phyloP scores from a whole-genome alignment of 2,888 invertebrate species.

The Lagria hirta region DNA sequence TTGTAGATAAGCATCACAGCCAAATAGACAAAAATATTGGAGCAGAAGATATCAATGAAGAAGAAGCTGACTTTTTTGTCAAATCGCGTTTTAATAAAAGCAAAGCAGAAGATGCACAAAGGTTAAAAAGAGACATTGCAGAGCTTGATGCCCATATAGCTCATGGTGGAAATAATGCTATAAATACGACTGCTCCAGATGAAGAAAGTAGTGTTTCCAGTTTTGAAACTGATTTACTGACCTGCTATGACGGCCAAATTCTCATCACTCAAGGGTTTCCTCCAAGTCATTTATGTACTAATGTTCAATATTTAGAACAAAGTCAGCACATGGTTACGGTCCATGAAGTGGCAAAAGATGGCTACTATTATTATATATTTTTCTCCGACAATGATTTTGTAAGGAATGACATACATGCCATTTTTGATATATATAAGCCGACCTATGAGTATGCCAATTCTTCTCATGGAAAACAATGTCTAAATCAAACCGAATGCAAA shows the following conservation, averaged over 20 bases:
- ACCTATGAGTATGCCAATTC: slow-evolving; percentile 76
- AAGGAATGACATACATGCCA: slow-evolving; percentile 77
- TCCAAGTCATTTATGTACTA: slow-evolving; percentile 67
- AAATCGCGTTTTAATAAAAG: slow-evolving; percentile 34
- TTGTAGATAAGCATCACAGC: slow-evolving; percentile 33
- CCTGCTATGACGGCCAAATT: slow-evolving; percentile 76
- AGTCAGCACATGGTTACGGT: slow-evolving; percentile 68
- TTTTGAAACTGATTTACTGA: slow-evolving; percentile 75
- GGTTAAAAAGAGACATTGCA: slow-evolving; percentile 31
- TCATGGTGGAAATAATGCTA: slow-evolving; percentile 73
- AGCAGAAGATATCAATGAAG: slow-evolving; percentile 37
- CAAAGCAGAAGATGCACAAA: slow-evolving; percentile 8
- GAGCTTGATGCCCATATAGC: slow-evolving; percentile 70
- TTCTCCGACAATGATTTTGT: slow-evolving; percentile 83
- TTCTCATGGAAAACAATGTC: slow-evolving; percentile 66
- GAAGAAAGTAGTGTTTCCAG: slow-evolving; percentile 76
- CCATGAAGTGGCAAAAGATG: slow-evolving; percentile 73
- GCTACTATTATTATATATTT: slow-evolving; percentile 88
- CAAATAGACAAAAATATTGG: slow-evolving; percentile 31
- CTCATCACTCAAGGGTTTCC: slow-evolving; percentile 72
- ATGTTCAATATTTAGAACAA: slow-evolving; percentile 68
- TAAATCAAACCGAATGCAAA: slow-evolving; percentile 75
- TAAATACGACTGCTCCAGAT: slow-evolving; percentile 56
- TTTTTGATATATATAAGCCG: slow-evolving; percentile 83
- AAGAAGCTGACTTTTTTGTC: slow-evolving; percentile 32